These are phyloP conservation scores for Amphipoea oculea DNA, from an alignment of 2,888 invertebrate species.

Conservation along the genomic window DNA sequence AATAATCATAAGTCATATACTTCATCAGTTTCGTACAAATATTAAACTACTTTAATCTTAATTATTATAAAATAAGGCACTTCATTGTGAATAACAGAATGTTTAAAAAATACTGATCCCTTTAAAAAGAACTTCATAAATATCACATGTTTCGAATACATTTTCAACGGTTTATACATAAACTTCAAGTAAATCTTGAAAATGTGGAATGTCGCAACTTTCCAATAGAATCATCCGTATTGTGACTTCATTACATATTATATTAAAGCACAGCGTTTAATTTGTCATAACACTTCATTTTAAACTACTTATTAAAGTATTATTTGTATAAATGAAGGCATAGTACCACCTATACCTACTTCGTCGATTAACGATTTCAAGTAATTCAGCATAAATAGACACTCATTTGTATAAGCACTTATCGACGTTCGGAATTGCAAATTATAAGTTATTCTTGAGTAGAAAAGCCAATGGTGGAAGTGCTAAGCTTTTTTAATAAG, in stretches of 20 bases:
- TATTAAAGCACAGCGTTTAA: not conserved
- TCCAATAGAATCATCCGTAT: not conserved
- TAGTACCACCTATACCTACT: not conserved
- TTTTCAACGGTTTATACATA: not conserved
- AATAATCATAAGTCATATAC: slow-evolving; percentile 20
- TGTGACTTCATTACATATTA: not conserved
- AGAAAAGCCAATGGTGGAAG: not conserved
- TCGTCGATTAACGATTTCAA: not conserved
- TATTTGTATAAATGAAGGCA: not conserved
- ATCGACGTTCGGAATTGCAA: not conserved
- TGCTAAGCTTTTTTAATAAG: not conserved
- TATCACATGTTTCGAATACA: slow-evolving; percentile 46
- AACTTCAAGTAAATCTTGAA: slow-evolving; percentile 6
- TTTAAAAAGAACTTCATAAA: slow-evolving; percentile 2
- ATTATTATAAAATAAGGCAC: slow-evolving; percentile 46
- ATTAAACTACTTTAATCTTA: slow-evolving; percentile 12
- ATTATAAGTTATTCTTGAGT: no score
- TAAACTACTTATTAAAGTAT: not conserved
- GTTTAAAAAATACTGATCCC: slow-evolving; percentile 43
- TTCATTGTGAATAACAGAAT: slow-evolving; percentile 37
- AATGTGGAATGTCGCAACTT: slow-evolving; percentile 20
- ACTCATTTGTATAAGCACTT: not conserved
- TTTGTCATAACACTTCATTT: slow-evolving; percentile 4
- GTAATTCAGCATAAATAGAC: not conserved
- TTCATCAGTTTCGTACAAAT: slow-evolving; percentile 13